These are phyloP conservation scores for Drosophila jambulina DNA, from an alignment of 1,140 invertebrate genomes.

Conservation along the genomic window DNA sequence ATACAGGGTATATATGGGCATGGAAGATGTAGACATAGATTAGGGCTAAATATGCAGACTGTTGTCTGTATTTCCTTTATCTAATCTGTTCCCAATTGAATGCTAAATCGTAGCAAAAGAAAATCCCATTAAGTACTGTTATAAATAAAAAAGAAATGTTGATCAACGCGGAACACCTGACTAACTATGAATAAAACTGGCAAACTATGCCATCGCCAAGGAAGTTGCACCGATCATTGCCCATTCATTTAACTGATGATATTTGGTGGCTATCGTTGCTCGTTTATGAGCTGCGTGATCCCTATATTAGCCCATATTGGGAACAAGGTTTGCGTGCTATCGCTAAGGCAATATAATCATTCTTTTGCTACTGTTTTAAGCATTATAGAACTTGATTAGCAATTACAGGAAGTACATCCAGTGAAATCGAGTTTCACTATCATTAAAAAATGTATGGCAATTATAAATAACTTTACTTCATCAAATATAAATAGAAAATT, in stretches of 20 bases:
- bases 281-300: conserved; percentile 10
- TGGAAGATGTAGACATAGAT: background rate
- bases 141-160: conserved; percentile 32
- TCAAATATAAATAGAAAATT: too few relatives aligned
- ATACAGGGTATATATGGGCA: background rate
- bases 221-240: conserved; percentile 16
- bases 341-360: background rate
- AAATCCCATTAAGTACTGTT: conserved; percentile 23
- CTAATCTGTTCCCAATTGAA: conserved; percentile 35
- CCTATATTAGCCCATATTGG: background rate
- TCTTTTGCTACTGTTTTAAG: background rate
- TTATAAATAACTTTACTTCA: too few relatives aligned
- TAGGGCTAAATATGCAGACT: conserved; percentile 3
- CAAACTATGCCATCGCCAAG: conserved; percentile 10
- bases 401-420: background rate
- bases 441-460: background rate
- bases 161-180: conserved; percentile 15
- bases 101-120: conserved; percentile 33
- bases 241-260: conserved; percentile 2
- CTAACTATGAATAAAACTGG: conserved; percentile 30
- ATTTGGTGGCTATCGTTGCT: background rate
- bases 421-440: background rate
- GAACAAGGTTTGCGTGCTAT: background rate
- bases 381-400: background rate
- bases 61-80: conserved; percentile 1